phyloP scores from a whole-genome alignment of 2,797 vertebrate species.

The Paramormyrops hopkinsi region DNA sequence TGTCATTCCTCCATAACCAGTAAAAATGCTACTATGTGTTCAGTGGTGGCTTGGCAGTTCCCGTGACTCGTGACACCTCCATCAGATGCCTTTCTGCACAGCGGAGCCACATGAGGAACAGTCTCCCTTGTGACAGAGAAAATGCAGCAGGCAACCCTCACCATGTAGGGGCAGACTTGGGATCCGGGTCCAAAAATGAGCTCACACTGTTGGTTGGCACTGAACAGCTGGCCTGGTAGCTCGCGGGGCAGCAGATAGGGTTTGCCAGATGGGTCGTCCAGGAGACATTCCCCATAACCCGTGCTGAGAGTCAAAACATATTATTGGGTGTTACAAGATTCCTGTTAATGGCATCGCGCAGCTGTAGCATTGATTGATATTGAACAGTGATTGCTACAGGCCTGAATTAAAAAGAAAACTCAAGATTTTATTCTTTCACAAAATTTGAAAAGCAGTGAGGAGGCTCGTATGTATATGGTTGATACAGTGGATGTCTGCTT shows the following conservation, averaged over 20 bases:
- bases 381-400: not conserved
- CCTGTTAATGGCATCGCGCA: not conserved
- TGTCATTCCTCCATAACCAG: not conserved
- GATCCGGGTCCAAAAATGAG: slow-evolving; percentile 90
- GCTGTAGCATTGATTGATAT: not conserved
- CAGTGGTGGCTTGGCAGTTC: not conserved
- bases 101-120: not conserved
- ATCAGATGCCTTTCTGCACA: not conserved
- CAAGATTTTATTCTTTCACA: not conserved
- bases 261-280: slow-evolving; percentile 80
- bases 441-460: not conserved
- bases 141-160: slow-evolving; percentile 46
- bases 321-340: not conserved
- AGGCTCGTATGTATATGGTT: not conserved
- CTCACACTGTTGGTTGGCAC: slow-evolving; percentile 90
- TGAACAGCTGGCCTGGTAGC: slow-evolving; percentile 83
- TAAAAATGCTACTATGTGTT: not conserved
- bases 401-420: not conserved
- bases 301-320: slow-evolving; percentile 59
- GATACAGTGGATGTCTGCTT: not conserved
- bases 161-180: slow-evolving; percentile 93
- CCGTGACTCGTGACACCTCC: not conserved
- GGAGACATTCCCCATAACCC: slow-evolving; percentile 90
- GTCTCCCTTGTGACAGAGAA: not conserved
- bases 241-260: slow-evolving; percentile 75